Evolutionary conservation across 2,797 vertebrate species (phyloP).

Genomic region (Lindbergichthys nudifrons): DNA sequence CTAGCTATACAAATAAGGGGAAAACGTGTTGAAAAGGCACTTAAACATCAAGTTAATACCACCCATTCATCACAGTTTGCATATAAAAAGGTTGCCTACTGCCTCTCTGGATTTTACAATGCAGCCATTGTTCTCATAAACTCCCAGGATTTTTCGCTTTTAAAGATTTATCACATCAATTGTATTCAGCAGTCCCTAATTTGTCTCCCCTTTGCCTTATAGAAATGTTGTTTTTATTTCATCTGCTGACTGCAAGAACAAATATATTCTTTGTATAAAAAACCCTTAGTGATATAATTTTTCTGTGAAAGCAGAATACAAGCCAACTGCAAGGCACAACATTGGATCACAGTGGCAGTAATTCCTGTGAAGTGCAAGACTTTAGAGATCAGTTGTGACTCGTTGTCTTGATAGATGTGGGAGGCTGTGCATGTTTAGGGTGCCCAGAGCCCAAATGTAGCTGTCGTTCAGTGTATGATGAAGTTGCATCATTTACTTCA

Average conservation of each 20-base stretch:
- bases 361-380: constrained; percentile 52
- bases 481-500: constrained; percentile 29
- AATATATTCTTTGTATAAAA: constrained; percentile 20
- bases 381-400: constrained; percentile 51
- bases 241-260: constrained; percentile 51
- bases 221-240: constrained; percentile 56
- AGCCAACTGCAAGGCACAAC: constrained; percentile 34
- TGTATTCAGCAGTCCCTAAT: constrained; percentile 30
- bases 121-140: constrained; percentile 39
- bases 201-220: constrained; percentile 49
- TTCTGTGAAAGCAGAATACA: constrained; percentile 33
- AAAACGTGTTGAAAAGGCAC: constrained; percentile 11
- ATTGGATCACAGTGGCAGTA: constrained; percentile 56
- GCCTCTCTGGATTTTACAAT: constrained; percentile 33
- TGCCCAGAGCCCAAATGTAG: constrained; percentile 22
- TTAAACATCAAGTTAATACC: neutral
- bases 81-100: constrained; percentile 30
- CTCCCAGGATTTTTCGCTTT: constrained; percentile 17
- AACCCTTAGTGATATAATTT: constrained; percentile 28
- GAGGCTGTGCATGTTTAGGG: constrained; percentile 23
- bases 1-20: neutral
- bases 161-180: constrained; percentile 54
- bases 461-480: constrained; percentile 4
- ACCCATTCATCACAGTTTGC: constrained; percentile 13
- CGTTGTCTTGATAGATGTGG: constrained; percentile 30